A percentile compares a stretch with the other conserved stretches of the same genome.
Conservation (phyloP, 2,113 vertebrate species). For the Xerus inauris region DNA sequence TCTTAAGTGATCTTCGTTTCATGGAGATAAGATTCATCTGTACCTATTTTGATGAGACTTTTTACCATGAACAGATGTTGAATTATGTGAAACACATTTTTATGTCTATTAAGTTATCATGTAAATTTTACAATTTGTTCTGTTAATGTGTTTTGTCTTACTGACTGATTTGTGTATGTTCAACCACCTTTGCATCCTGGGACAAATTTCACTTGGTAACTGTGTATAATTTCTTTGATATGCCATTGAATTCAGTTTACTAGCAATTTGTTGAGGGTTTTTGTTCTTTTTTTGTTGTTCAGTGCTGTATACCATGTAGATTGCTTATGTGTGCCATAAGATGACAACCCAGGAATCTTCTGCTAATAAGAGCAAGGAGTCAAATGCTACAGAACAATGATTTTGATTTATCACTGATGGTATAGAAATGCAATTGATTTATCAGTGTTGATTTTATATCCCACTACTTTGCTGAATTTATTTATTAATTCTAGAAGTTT, state of each 20-base stretch:
- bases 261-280: neutral
- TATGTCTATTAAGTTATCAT: neutral
- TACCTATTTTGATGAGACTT: neutral
- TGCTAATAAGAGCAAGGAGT: no score
- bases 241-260: neutral
- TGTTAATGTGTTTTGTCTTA: neutral
- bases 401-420: no score
- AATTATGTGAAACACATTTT: neutral
- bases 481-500: no score
- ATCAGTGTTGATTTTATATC: no score
- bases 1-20: neutral
- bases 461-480: no score
- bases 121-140: neutral
- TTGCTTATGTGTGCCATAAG: no score
- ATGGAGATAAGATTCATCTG: neutral
- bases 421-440: no score
- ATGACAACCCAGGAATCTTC: no score
- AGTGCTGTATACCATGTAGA: no score
- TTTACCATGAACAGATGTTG: neutral
- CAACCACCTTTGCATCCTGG: neutral
- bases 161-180: neutral
- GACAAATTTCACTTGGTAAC: neutral
- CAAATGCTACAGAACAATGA: no score
- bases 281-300: neutral
- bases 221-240: neutral